Base-by-base conservation (phyloP, 2,888 invertebrate species). In the Galeopsomyia nigrocyanea region DNA sequence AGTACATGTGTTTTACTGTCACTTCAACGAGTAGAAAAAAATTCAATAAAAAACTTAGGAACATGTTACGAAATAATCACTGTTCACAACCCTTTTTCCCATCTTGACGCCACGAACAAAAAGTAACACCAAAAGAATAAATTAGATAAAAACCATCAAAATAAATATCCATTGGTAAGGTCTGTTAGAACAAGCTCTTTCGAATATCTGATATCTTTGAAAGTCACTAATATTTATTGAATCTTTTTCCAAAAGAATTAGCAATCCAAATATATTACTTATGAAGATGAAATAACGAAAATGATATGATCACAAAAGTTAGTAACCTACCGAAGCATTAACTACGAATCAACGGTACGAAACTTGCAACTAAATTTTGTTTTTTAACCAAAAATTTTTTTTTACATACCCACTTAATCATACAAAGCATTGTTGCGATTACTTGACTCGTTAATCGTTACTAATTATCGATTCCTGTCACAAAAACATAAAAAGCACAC, bases 211-310 rank as follows among this genome's bases (percentile, higher is more conserved):
- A 39, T 39, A 13, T 39, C 62, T 7, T 5, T 49, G 0, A 61
- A 49, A 58, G 46, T 14, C 17, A n/a, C 13, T 61, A 39, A 51
- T 62, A 62, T 62, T 62, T 62, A 62, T 50, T 62, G 62, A 62
- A 51, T 62, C 51, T 62, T 51, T 62, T 62, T 51, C 50, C 21
- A 51, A 62, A 51, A 51, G 53, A 39, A 63, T 39, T 50, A 26
- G 9, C 49, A 39, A 39, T 39, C 39, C 39, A 39, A 39, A 39
- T 39, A 39, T 39, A 10, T 39, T 39, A 39, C 39, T 39, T 10
- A 39, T 39, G 39, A 13, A 39, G 39, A 39, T n/a, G 47, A 49
- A 47, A 50, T 9, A 65, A 9, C 2, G 16, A 13, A 65, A 56
- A 21, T n/a, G 17, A 65, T 39, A 64, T 21, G 22, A 22, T 39